phyloP scores from a whole-genome alignment of 2,797 vertebrate genomes.

The Peromyscus melanophrys region DNA sequence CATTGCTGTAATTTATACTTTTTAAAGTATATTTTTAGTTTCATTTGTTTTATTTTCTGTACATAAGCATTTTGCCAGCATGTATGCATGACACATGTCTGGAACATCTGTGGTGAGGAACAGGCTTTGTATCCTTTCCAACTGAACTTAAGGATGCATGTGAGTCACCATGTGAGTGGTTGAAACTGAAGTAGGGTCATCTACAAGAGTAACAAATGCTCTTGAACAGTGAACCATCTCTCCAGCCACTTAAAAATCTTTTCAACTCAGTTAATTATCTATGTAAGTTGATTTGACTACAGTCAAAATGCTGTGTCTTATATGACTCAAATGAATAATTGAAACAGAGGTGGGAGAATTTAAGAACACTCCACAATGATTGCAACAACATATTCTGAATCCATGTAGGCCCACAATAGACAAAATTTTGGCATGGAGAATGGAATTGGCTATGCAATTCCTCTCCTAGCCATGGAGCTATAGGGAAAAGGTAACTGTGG shows the following conservation, averaged over 20 bases:
- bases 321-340: neutral
- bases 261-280: neutral
- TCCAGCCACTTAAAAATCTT: neutral
- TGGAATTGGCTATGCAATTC: rapidly evolving
- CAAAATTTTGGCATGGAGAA: neutral
- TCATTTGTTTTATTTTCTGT: neutral
- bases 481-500: neutral
- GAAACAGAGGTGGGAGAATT: neutral
- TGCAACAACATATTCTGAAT: neutral
- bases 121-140: neutral
- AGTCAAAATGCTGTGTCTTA: neutral
- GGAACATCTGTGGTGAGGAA: neutral
- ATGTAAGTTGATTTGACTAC: neutral
- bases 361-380: neutral
- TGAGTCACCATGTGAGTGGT: neutral
- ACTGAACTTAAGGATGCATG: neutral
- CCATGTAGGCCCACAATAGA: neutral
- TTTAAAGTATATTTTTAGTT: neutral
- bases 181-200: neutral
- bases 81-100: neutral
- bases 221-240: neutral
- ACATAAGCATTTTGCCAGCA: neutral
- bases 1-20: neutral
- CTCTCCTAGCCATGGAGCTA: neutral
- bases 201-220: neutral